A percentile compares a stretch with the other conserved stretches of the same genome.
Conservation (phyloP, 2,888 invertebrate genomes). For the Parochlus steinenii region DNA sequence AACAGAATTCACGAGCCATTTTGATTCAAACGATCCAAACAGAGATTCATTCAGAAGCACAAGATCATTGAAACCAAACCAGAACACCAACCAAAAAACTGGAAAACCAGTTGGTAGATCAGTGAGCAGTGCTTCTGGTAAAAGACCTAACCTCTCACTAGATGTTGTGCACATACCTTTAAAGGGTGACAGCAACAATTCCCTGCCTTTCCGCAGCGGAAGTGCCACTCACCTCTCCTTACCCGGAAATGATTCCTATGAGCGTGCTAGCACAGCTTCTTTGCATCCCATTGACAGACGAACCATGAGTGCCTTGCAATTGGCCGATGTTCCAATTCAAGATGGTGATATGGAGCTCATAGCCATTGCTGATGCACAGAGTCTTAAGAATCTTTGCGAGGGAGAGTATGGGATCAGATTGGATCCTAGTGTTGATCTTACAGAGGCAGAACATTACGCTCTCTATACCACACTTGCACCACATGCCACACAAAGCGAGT, state of each 20-base stretch:
- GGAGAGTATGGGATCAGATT: conserved; percentile 29
- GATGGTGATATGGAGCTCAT: conserved; percentile 40
- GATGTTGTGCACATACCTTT: conserved; percentile 49
- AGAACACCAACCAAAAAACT: conserved; percentile 28
- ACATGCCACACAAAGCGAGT: conserved; percentile 71
- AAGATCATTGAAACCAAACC: conserved; percentile 22
- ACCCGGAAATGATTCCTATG: conserved; percentile 32
- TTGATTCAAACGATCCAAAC: conserved; percentile 22
- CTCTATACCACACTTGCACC: conserved; percentile 75
- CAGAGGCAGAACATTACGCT: conserved; percentile 78
- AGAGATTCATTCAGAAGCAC: conserved; percentile 24
- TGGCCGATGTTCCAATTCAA: conserved; percentile 29
- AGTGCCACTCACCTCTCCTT: conserved; percentile 27
- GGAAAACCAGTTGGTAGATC: conserved; percentile 38
- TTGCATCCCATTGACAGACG: conserved; percentile 27
- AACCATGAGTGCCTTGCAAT: conserved; percentile 29
- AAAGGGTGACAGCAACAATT: conserved; percentile 38
- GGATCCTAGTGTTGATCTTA: conserved; percentile 46
- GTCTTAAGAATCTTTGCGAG: conserved; percentile 28
- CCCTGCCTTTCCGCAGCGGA: conserved; percentile 25
- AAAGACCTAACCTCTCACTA: conserved; percentile 39
- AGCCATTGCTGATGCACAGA: conserved; percentile 33
- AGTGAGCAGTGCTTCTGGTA: conserved; percentile 42
- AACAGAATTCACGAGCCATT: no score
- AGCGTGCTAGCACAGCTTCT: conserved; percentile 27